Conservation (phyloP, 1,140 invertebrate genomes). For the Zaprionus nigranus region DNA sequence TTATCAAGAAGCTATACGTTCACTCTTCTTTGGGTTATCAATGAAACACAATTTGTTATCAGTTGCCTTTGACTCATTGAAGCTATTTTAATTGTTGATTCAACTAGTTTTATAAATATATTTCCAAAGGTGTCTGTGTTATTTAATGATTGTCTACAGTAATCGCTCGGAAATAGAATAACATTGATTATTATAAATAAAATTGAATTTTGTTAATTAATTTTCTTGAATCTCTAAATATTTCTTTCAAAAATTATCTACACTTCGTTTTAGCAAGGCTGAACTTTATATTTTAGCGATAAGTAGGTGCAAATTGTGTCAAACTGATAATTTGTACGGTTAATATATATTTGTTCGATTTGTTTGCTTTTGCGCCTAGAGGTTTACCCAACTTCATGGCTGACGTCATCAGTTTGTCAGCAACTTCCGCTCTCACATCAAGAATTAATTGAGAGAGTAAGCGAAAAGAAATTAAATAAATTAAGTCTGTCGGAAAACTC, state of each 20-base stretch:
- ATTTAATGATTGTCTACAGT: conserved; percentile 20
- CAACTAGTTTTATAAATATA: conserved; percentile 15
- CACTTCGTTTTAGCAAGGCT: not conserved
- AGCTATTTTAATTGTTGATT: conserved; percentile 73
- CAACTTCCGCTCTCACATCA: conserved; percentile 24
- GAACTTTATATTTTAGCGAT: conserved; percentile 41
- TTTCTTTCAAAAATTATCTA: not conserved
- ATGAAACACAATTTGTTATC: conserved; percentile 46
- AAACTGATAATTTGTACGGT: conserved; percentile 62
- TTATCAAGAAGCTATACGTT: not conserved
- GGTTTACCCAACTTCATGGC: conserved; percentile 34
- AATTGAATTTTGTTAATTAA: not conserved
- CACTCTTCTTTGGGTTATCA: not conserved
- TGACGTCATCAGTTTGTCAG: conserved; percentile 27
- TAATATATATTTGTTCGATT: conserved; percentile 35
- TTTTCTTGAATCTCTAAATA: not conserved
- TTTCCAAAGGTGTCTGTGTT: not conserved
- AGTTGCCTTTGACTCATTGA: conserved; percentile 55
- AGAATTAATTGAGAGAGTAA: conserved; percentile 57
- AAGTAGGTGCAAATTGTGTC: conserved; percentile 68
- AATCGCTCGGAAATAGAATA: not conserved
- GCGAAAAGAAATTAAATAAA: conserved; percentile 72
- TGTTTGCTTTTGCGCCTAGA: conserved; percentile 31
- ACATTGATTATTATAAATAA: too few species aligned
- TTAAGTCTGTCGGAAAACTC: conserved; percentile 52